A percentile compares a stretch with the other conserved stretches of the same genome.
Evolutionary conservation across 1,140 invertebrate genomes (phyloP).

Genomic region (Stenopsyche tienmushanensis): DNA sequence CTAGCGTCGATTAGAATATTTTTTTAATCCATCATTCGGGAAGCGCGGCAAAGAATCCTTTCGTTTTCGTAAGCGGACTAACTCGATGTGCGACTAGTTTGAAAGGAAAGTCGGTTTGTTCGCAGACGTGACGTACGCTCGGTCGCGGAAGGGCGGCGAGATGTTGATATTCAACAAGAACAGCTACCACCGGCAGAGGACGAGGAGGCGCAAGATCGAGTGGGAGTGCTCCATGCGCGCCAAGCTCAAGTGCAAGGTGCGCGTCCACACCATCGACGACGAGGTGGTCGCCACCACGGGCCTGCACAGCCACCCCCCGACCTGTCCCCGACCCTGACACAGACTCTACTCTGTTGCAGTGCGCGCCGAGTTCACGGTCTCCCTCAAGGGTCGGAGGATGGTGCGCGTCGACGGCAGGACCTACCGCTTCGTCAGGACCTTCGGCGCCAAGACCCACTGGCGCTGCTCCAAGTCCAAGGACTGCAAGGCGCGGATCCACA

Average conservation of each 20-base stretch:
- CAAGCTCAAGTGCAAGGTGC: constrained; percentile 53
- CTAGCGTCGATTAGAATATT: too few species aligned
- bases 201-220: constrained; percentile 10
- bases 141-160: constrained; percentile 12
- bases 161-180: constrained; percentile 19
- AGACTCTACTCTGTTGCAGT: constrained; percentile 18
- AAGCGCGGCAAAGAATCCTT: too few species aligned
- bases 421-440: constrained; percentile 17
- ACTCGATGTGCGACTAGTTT: too few species aligned
- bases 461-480: constrained; percentile 25
- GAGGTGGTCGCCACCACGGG: constrained; percentile 53
- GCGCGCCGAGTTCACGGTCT: constrained; percentile 21
- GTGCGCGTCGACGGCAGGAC: constrained; percentile 23
- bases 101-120: neutral
- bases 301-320: constrained; percentile 52
- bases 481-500: constrained; percentile 25
- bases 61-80: too few species aligned
- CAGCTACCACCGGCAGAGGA: constrained; percentile 20
- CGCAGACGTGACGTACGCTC: constrained; percentile 15
- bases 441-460: constrained; percentile 28
- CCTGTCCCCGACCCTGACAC: too few species aligned
- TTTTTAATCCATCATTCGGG: too few species aligned
- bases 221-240: constrained; percentile 14
- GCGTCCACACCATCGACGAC: constrained; percentile 52
- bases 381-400: constrained; percentile 21